Conservation (phyloP, 1,140 invertebrate genomes). For the Gonioctena quinquepunctata region DNA sequence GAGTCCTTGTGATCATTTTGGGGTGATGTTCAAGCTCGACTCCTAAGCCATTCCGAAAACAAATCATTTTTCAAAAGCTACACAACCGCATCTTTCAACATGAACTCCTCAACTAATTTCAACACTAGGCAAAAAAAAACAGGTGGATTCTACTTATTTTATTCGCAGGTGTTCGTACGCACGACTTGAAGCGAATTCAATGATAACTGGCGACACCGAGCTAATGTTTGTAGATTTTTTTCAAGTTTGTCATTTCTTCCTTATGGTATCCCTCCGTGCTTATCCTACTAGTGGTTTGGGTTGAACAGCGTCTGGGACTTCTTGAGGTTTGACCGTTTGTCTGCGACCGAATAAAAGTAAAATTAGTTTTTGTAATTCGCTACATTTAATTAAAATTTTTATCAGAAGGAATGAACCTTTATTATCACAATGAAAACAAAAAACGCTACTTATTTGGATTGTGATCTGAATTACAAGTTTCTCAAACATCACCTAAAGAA, state of each 20-base stretch:
- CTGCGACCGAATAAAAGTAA: no score
- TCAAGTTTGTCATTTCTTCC: background rate
- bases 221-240: background rate
- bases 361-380: no score
- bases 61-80: background rate
- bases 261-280: background rate
- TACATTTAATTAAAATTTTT: no score
- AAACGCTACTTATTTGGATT: no score
- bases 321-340: no score
- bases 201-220: background rate
- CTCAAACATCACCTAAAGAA: no score
- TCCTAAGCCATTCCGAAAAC: background rate
- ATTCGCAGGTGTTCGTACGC: background rate
- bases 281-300: no score
- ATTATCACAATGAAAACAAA: no score
- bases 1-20: background rate
- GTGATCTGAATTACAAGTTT: no score
- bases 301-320: no score
- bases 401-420: no score
- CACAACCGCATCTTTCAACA: background rate
- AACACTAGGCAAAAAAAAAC: background rate
- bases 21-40: background rate
- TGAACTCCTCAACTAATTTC: background rate
- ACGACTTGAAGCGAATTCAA: background rate
- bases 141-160: background rate